Evolutionary conservation across 2,888 invertebrate species (phyloP).

Genomic region (Metallyticus violacea): DNA sequence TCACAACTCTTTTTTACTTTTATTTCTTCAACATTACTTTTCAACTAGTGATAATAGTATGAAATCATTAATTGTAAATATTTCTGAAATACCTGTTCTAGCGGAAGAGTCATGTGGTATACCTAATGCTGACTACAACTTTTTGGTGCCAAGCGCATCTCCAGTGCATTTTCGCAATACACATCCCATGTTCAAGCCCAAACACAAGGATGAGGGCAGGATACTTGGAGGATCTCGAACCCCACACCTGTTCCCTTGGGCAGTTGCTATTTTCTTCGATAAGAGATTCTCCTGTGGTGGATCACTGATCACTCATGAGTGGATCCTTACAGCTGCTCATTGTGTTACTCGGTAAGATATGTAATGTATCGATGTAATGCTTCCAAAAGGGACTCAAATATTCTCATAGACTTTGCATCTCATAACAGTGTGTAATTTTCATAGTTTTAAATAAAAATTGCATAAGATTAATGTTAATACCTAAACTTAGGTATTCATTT

Average conservation of each 20-base stretch:
- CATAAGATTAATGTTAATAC: too few species aligned
- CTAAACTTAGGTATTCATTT: too few species aligned
- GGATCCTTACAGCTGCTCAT: conserved; percentile 30
- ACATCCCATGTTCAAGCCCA: neutral
- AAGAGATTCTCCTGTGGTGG: conserved; percentile 21
- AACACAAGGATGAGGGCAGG: neutral
- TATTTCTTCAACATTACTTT: too few species aligned
- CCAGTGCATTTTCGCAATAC: neutral
- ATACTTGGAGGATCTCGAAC: conserved; percentile 20
- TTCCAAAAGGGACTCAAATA: too few species aligned
- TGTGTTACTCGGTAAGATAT: conserved; percentile 1
- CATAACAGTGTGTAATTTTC: too few species aligned
- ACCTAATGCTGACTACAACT: neutral
- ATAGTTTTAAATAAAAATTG: too few species aligned
- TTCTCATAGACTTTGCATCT: too few species aligned
- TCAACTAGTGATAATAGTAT: neutral
- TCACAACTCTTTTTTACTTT: too few species aligned
- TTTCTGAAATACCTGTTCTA: neutral
- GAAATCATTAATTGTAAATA: neutral
- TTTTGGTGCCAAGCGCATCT: neutral
- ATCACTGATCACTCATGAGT: conserved; percentile 18
- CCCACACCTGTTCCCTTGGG: conserved; percentile 26
- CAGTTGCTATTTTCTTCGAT: conserved; percentile 21
- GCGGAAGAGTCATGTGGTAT: neutral
- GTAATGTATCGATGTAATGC: neutral